A percentile compares a stretch with the other conserved stretches of the same genome.
Conservation (phyloP, 2,888 invertebrate genomes). For the Phanerotoma sp. region DNA sequence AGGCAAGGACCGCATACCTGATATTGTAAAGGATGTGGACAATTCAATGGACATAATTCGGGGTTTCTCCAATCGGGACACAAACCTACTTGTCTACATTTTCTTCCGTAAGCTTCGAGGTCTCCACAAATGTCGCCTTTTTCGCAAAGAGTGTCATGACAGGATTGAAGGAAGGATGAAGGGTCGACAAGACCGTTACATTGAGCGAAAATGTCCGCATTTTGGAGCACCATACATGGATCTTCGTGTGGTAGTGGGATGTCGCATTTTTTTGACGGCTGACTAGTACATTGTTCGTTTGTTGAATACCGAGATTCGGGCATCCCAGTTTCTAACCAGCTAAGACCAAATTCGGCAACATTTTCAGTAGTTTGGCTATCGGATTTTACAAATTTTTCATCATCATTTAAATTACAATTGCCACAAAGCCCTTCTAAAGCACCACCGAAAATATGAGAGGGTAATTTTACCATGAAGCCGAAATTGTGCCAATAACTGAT, state of each 20-base stretch:
- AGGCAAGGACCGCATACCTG: slow-evolving; percentile 65
- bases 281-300: slow-evolving; percentile 52
- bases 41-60: slow-evolving; percentile 68
- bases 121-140: slow-evolving; percentile 65
- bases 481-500: slow-evolving; percentile 53
- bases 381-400: slow-evolving; percentile 62
- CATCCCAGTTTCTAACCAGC: slow-evolving; percentile 58
- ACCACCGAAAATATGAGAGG: slow-evolving; percentile 72
- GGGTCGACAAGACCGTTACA: slow-evolving; percentile 77
- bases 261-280: slow-evolving; percentile 51
- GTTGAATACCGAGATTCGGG: slow-evolving; percentile 35
- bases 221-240: slow-evolving; percentile 68
- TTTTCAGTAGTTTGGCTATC: slow-evolving; percentile 62
- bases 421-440: slow-evolving; percentile 82
- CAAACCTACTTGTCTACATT: slow-evolving; percentile 70
- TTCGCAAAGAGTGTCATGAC: slow-evolving; percentile 69
- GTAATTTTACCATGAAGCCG: slow-evolving; percentile 62
- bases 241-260: slow-evolving; percentile 65
- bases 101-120: slow-evolving; percentile 72
- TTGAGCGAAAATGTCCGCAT: slow-evolving; percentile 63
- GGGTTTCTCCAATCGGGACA: slow-evolving; percentile 72
- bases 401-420: slow-evolving; percentile 66
- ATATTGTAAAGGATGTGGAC: slow-evolving; percentile 61
- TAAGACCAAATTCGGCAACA: slow-evolving; percentile 60
- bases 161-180: slow-evolving; percentile 66